Conservation (phyloP, 2,888 invertebrate genomes). For the Spodoptera exigua region DNA sequence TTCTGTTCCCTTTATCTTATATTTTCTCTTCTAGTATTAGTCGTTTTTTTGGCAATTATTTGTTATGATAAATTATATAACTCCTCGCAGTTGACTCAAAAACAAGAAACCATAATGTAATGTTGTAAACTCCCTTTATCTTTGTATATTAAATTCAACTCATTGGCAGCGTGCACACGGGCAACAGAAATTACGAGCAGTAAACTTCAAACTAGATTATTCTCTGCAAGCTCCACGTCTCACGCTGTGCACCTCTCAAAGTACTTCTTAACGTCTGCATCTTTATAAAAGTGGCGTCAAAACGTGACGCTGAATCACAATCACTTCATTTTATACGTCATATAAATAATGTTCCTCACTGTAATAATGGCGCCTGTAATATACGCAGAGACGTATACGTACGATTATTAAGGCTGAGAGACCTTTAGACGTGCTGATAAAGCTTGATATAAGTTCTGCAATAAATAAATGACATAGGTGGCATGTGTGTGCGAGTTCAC, state of each 20-base stretch:
- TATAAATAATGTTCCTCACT: conserved; percentile 47
- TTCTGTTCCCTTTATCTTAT: not conserved
- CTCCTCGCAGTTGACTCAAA: too few relatives aligned
- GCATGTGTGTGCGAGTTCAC: conserved; percentile 2
- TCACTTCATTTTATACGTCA: conserved; percentile 67
- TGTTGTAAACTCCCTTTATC: too few relatives aligned
- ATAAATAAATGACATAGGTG: conserved; percentile 23
- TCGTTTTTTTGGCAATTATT: too few relatives aligned
- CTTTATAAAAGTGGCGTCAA: conserved; percentile 49
- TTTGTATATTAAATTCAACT: too few relatives aligned
- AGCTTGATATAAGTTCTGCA: conserved; percentile 33
- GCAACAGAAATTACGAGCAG: conserved; percentile 28
- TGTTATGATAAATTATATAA: too few relatives aligned
- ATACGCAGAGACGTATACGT: conserved; percentile 37
- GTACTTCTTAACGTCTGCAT: conserved; percentile 45
- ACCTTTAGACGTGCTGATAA: conserved; percentile 23
- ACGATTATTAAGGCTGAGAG: conserved; percentile 33
- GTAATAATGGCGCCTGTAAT: conserved; percentile 47
- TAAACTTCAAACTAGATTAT: conserved; percentile 44
- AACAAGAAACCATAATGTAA: too few relatives aligned
- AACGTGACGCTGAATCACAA: conserved; percentile 70
- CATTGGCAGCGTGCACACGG: conserved; percentile 5
- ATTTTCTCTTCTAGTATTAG: not conserved
- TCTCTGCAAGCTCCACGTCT: conserved; percentile 24
- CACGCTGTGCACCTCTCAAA: conserved; percentile 44